phyloP scores from a whole-genome alignment of 2,888 invertebrate species.

The Cotesia congregata region DNA sequence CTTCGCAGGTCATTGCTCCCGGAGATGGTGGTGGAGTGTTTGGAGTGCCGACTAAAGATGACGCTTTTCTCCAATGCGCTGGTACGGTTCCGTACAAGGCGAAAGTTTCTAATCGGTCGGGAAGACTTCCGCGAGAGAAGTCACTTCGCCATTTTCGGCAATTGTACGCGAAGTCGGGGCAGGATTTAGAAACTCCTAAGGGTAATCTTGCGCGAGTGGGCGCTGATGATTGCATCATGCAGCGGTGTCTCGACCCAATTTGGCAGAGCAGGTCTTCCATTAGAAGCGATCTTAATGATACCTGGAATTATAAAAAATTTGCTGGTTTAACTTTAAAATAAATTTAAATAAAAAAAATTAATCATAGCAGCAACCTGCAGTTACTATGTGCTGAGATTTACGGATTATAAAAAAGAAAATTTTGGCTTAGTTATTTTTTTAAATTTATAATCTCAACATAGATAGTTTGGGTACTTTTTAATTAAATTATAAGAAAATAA shows the following conservation, averaged over 20 bases:
- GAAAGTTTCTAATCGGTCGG: conserved; percentile 63
- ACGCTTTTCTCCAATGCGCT: conserved; percentile 63
- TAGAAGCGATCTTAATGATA: conserved; percentile 85
- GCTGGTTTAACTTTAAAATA: no score
- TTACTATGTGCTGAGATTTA: no score
- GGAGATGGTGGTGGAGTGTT: conserved; percentile 67
- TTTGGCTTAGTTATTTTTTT: no score
- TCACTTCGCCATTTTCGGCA: conserved; percentile 54
- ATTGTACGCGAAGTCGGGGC: conserved; percentile 78
- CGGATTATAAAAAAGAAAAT: no score
- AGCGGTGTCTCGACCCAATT: conserved; percentile 83
- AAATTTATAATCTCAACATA: no score
- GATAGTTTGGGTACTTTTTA: no score
- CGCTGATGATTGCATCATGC: conserved; percentile 84
- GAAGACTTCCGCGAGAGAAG: conserved; percentile 60
- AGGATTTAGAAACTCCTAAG: conserved; percentile 78
- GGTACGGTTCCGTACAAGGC: conserved; percentile 66
- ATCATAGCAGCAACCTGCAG: no score
- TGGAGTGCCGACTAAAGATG: conserved; percentile 57
- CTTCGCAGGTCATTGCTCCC: conserved; percentile 64
- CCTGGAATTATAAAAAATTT: conserved; percentile 52
- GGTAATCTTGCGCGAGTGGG: conserved; percentile 60
- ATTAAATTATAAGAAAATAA: no score
- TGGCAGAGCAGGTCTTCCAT: conserved; percentile 92
- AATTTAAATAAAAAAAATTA: no score